These are phyloP conservation scores for Ochropleura leucogaster DNA, from an alignment of 2,888 invertebrate genomes.

Conservation along the genomic window DNA sequence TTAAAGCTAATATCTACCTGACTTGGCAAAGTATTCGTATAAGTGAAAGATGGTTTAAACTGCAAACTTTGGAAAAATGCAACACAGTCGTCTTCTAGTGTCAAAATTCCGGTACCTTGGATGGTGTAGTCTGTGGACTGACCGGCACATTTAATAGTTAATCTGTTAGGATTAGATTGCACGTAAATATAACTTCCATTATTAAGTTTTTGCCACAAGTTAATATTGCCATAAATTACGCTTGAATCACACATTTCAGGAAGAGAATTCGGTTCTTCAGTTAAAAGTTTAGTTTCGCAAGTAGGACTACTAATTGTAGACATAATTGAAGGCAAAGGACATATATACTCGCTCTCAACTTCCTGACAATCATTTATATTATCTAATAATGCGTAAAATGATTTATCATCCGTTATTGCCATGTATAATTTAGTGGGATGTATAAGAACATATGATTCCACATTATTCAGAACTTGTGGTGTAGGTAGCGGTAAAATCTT, in stretches of 20 bases:
- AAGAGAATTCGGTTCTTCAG: constrained; percentile 10
- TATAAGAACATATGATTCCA: constrained; percentile 36
- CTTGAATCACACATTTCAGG: constrained; percentile 28
- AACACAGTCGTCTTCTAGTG: constrained; percentile 29
- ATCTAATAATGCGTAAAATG: constrained; percentile 34
- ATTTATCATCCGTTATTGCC: constrained; percentile 27
- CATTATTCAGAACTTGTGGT: constrained; percentile 3
- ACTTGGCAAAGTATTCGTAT: constrained; percentile 19
- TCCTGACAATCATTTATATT: constrained; percentile 38
- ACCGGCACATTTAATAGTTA: constrained; percentile 25
- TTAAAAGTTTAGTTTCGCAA: constrained; percentile 42
- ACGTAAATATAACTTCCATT: constrained; percentile 52
- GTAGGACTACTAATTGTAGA: constrained; percentile 21
- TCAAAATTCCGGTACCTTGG: constrained; percentile 30
- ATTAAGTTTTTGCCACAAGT: constrained; percentile 41
- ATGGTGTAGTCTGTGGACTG: constrained; percentile 19
- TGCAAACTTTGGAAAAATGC: constrained; percentile 40
- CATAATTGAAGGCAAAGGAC: constrained; percentile 33
- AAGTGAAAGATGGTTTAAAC: constrained; percentile 35
- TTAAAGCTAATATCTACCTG: constrained; percentile 33
- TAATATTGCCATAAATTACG: constrained; percentile 41
- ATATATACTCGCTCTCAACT: constrained; percentile 30
- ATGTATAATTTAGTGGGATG: constrained; percentile 42
- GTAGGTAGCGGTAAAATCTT: constrained; percentile 42
- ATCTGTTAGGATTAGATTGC: constrained; percentile 39